phyloP scores from a whole-genome alignment of 1,140 invertebrate species.

The Aphis gossypii region DNA sequence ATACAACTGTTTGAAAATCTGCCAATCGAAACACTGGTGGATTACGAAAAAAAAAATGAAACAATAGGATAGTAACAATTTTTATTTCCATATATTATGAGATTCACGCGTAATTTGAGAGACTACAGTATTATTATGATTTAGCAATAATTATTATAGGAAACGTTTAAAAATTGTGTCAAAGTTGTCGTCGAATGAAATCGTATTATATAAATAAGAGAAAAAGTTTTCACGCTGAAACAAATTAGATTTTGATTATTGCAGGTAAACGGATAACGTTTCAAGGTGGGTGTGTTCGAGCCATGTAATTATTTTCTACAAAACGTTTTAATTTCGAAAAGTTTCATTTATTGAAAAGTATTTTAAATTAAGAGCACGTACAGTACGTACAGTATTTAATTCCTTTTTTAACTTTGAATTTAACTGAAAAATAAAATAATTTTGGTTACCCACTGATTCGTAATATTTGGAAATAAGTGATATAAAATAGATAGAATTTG shows the following conservation, averaged over 20 bases:
- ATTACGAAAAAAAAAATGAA: neutral
- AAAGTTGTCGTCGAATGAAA: neutral
- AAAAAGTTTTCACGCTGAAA: neutral
- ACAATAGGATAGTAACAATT: neutral
- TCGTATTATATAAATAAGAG: neutral
- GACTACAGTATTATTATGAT: too few relatives aligned
- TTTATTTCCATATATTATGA: neutral
- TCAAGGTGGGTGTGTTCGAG: neutral
- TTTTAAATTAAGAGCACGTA: neutral
- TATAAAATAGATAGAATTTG: too few relatives aligned
- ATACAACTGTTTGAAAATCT: conserved; percentile 21
- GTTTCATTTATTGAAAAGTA: neutral
- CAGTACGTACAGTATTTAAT: neutral
- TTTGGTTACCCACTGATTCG: neutral
- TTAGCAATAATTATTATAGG: too few relatives aligned
- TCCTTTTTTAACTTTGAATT: neutral
- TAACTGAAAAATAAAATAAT: neutral
- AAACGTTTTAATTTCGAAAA: conserved; percentile 1
- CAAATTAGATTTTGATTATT: conserved; percentile 13
- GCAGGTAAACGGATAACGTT: neutral
- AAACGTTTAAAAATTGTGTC: neutral
- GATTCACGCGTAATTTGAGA: too few relatives aligned
- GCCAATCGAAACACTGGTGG: conserved; percentile 41
- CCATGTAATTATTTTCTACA: neutral
- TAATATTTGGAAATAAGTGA: too few relatives aligned